These are phyloP conservation scores for Ophion obscuratus DNA, from an alignment of 2,888 invertebrate genomes.

Conservation along the genomic window DNA sequence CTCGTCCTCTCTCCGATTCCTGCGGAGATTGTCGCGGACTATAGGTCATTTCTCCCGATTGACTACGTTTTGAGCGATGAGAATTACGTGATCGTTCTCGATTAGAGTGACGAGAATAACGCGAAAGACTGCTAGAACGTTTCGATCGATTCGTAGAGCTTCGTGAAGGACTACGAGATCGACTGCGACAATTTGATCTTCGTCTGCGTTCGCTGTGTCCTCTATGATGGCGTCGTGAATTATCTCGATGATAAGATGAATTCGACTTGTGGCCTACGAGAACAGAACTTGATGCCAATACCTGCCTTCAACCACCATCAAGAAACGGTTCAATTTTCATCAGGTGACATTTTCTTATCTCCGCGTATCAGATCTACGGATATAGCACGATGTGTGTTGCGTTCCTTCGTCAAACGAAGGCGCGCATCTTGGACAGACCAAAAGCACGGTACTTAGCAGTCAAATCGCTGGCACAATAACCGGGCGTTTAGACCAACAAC, in stretches of 20 bases:
- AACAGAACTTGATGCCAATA: neutral
- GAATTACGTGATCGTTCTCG: slow-evolving; percentile 1
- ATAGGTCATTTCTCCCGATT: slow-evolving; percentile 11
- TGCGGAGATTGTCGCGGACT: neutral
- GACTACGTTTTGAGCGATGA: slow-evolving; percentile 14
- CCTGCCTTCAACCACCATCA: neutral
- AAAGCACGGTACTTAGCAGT: too few relatives aligned
- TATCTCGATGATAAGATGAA: slow-evolving; percentile 24
- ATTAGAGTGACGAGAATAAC: slow-evolving; percentile 32
- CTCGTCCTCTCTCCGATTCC: too few relatives aligned
- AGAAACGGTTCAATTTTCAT: slow-evolving; percentile 13
- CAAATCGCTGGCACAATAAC: too few relatives aligned
- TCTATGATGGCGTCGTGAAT: slow-evolving; percentile 16
- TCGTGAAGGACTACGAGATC: slow-evolving; percentile 27
- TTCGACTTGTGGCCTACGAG: slow-evolving; percentile 21
- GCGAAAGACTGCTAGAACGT: slow-evolving; percentile 7
- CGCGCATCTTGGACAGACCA: slow-evolving; percentile 8
- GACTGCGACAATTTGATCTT: slow-evolving; percentile 15
- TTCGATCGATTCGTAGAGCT: slow-evolving; percentile 9
- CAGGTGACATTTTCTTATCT: slow-evolving; percentile 23
- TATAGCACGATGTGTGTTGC: slow-evolving; percentile 15
- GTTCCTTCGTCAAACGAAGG: slow-evolving; percentile 23
- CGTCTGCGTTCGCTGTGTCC: neutral
- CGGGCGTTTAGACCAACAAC: too few relatives aligned
- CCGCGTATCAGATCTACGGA: slow-evolving; percentile 20